A percentile compares a stretch with the other conserved stretches of the same genome.
These are phyloP conservation scores for Probaryconus sp. DNA, from an alignment of 1,140 invertebrate species.

Conservation along the genomic window DNA sequence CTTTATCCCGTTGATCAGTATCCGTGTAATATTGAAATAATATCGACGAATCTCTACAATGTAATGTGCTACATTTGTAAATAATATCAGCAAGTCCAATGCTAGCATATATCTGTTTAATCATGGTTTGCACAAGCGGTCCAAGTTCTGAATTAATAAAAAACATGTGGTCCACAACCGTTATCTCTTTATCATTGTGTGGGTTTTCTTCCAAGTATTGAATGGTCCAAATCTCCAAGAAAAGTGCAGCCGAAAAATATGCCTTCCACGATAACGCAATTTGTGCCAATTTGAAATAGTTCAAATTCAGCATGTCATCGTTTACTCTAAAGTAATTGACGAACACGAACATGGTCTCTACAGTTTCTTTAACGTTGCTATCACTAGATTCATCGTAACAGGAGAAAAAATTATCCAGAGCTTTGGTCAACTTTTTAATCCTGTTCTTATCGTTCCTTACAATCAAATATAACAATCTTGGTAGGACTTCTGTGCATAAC, in stretches of 20 bases:
- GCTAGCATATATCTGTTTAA: slow-evolving; percentile 80
- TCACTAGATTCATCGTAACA: slow-evolving; percentile 67
- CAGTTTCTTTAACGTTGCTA: slow-evolving; percentile 32
- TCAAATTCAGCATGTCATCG: slow-evolving; percentile 75
- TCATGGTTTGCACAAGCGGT: slow-evolving; percentile 71
- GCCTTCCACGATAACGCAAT: slow-evolving; percentile 85
- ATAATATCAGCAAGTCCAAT: slow-evolving; percentile 86
- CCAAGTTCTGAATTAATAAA: slow-evolving; percentile 65
- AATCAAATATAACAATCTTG: slow-evolving; percentile 80
- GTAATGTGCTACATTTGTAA: slow-evolving; percentile 81
- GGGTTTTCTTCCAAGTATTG: slow-evolving; percentile 58
- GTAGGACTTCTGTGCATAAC: slow-evolving; percentile 82
- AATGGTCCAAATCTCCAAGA: slow-evolving; percentile 82
- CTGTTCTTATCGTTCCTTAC: slow-evolving; percentile 70
- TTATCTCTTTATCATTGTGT: slow-evolving; percentile 60
- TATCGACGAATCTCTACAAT: slow-evolving; percentile 76
- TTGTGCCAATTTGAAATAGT: slow-evolving; percentile 84
- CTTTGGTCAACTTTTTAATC: slow-evolving; percentile 66
- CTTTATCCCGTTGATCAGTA: slow-evolving; percentile 81
- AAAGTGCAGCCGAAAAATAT: slow-evolving; percentile 84
- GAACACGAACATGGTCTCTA: slow-evolving; percentile 81
- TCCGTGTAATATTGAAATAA: slow-evolving; percentile 81
- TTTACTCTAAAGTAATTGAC: slow-evolving; percentile 81
- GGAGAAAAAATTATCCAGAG: slow-evolving; percentile 79
- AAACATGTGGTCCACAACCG: slow-evolving; percentile 72